Evolutionary conservation across 2,797 vertebrate genomes (phyloP).

Genomic region (Phataginus tetradactyla): DNA sequence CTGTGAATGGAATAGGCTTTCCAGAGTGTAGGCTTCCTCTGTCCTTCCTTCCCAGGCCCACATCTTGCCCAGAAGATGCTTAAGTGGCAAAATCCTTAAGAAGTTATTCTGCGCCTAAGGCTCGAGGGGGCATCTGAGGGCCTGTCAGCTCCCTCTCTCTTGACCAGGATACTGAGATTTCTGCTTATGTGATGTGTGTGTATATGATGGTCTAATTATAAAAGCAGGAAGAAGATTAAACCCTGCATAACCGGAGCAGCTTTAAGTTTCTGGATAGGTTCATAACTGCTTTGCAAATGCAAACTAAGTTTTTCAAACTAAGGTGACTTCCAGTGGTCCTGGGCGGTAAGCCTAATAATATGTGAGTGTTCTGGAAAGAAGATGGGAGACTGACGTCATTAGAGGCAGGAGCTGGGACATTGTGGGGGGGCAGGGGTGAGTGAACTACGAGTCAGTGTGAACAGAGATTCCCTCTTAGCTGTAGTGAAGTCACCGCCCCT

Average conservation of each 20-base stretch:
- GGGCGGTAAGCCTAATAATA: not conserved
- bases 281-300: not conserved
- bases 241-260: not conserved
- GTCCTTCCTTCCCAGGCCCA: not conserved
- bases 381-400: not conserved
- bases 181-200: not conserved
- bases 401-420: not conserved
- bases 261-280: not conserved
- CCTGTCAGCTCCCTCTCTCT: not conserved
- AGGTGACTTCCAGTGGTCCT: not conserved
- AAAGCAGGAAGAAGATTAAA: not conserved
- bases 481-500: not conserved
- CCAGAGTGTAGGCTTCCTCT: not conserved
- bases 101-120: not conserved
- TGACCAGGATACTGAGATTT: not conserved
- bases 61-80: not conserved
- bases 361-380: not conserved
- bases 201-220: not conserved
- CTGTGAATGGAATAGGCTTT: constrained; percentile 81
- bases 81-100: not conserved
- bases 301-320: not conserved
- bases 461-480: not conserved
- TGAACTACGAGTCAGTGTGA: not conserved
- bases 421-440: not conserved
- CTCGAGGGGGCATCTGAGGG: not conserved